phyloP scores from a whole-genome alignment of 2,797 vertebrate species.

The Florisuga fusca region DNA sequence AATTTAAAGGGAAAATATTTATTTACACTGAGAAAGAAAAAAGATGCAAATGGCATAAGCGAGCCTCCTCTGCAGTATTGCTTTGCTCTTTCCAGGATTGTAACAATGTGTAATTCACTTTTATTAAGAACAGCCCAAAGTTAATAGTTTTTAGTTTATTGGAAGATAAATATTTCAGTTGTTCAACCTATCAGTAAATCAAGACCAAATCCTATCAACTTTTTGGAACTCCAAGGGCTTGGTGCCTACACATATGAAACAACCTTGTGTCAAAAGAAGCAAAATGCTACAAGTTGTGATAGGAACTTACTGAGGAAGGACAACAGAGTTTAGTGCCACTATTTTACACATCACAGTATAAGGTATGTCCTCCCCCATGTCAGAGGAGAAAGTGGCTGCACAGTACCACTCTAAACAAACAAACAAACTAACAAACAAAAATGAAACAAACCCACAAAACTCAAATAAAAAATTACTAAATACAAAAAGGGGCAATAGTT shows the following conservation, averaged over 20 bases:
- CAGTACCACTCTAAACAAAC: neutral
- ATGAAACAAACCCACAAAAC: neutral
- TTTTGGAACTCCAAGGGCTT: neutral
- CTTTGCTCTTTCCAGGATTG: neutral
- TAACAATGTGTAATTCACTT: neutral
- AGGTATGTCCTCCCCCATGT: neutral
- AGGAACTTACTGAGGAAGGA: neutral
- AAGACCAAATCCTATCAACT: neutral
- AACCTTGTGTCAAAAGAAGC: neutral
- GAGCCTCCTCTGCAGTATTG: neutral
- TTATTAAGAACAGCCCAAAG: neutral
- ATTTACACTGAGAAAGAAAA: neutral
- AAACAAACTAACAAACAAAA: too few species aligned
- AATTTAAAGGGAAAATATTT: neutral
- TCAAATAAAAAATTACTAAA: neutral
- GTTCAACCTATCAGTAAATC: neutral
- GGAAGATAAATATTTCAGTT: neutral
- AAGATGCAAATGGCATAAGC: neutral
- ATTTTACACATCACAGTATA: neutral
- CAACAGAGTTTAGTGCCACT: neutral
- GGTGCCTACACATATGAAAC: neutral
- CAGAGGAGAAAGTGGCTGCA: neutral
- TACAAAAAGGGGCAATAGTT: neutral
- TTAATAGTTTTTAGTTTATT: neutral
- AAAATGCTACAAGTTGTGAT: neutral